Evolutionary conservation across 2,113 vertebrate species (phyloP).

Genomic region (Plestiodon gilberti): DNA sequence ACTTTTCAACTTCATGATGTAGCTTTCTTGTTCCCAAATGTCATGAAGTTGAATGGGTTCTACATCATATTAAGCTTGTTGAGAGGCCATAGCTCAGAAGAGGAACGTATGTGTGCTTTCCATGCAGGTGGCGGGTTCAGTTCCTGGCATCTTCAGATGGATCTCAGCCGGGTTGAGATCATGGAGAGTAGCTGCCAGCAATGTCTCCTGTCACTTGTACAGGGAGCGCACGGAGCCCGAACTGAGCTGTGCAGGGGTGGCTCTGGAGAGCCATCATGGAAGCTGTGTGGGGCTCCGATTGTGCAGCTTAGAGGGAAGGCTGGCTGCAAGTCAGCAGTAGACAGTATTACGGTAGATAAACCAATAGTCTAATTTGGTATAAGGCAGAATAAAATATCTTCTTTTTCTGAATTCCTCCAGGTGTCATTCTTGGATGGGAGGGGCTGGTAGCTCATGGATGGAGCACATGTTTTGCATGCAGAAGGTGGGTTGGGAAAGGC

Average conservation of each 20-base stretch:
- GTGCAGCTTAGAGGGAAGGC: too few relatives aligned
- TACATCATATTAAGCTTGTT: not conserved
- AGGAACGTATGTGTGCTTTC: not conserved
- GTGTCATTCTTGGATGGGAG: not conserved
- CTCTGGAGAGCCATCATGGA: not conserved
- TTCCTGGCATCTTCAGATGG: not conserved
- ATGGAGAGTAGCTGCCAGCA: not conserved
- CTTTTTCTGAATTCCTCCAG: not conserved
- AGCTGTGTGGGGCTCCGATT: not conserved
- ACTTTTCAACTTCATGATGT: not conserved
- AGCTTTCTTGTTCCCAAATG: not conserved
- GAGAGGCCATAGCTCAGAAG: not conserved
- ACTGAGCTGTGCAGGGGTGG: too few relatives aligned
- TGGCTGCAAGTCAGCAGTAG: too few relatives aligned
- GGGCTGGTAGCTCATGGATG: too few relatives aligned
- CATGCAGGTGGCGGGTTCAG: not conserved
- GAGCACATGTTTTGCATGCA: too few relatives aligned
- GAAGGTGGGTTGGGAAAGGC: too few relatives aligned
- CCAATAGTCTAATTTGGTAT: not conserved
- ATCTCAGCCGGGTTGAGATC: not conserved
- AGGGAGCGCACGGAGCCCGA: too few relatives aligned
- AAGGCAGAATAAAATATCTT: not conserved
- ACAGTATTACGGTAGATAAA: not conserved
- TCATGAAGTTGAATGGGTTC: not conserved
- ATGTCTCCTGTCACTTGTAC: too few relatives aligned